A percentile compares a stretch with the other conserved stretches of the same genome.
Conservation (phyloP, 2,797 vertebrate species). For the Sandelia bainsii region DNA sequence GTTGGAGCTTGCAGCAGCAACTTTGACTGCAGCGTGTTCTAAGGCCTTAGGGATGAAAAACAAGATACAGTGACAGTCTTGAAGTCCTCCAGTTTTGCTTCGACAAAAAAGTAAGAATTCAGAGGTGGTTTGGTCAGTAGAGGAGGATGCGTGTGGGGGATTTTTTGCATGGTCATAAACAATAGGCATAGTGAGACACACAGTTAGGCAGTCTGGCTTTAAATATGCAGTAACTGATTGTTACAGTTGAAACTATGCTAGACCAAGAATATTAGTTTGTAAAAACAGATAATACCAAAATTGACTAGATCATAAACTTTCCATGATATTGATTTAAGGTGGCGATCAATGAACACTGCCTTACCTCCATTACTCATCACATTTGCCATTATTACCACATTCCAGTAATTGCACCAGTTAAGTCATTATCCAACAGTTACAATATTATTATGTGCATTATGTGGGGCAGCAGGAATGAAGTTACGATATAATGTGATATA, state of each 20-base stretch:
- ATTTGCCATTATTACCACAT: constrained; percentile 36
- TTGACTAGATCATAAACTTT: constrained; percentile 10
- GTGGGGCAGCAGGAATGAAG: constrained; percentile 48
- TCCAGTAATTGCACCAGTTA: constrained; percentile 48
- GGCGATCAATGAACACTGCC: constrained; percentile 36
- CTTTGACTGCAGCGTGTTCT: constrained; percentile 61
- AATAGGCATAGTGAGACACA: constrained; percentile 38
- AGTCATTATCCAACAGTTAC: constrained; percentile 48
- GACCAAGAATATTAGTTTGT: constrained; percentile 24
- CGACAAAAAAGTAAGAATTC: constrained; percentile 22
- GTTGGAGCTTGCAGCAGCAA: constrained; percentile 55
- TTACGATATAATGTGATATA: constrained; percentile 47
- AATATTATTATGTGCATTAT: constrained; percentile 40
- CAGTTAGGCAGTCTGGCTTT: constrained; percentile 25
- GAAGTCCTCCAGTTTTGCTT: constrained; percentile 48
- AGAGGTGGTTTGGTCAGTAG: constrained; percentile 30
- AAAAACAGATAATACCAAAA: constrained; percentile 43
- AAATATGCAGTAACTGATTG: constrained; percentile 30
- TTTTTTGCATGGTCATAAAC: constrained; percentile 25
- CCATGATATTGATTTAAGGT: constrained; percentile 21
- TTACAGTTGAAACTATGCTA: constrained; percentile 16
- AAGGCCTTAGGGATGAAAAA: constrained; percentile 71
- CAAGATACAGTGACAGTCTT: constrained; percentile 32
- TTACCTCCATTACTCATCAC: constrained; percentile 26
- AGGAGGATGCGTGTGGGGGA: constrained; percentile 11